Base-by-base conservation (phyloP, 2,113 vertebrate genomes). In the Crocuta crocuta region DNA sequence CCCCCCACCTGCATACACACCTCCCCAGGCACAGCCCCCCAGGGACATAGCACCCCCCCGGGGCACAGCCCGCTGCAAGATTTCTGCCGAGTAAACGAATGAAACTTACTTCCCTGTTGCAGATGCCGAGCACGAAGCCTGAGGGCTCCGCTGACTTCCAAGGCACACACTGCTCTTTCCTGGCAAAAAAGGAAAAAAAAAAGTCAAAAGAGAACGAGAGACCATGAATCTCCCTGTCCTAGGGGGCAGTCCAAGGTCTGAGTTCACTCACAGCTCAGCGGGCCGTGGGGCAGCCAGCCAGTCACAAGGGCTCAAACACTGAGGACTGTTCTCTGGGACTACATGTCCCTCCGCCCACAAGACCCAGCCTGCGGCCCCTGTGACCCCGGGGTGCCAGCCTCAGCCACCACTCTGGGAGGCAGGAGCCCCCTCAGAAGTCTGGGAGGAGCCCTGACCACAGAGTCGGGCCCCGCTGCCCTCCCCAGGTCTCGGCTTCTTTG, bases 151-250 rank as follows among this genome's bases (percentile, higher is more conserved):
- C 26, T 24, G 23, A 76, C 17, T 19, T 53, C 28, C 35, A 12
- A 4, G 33, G 35, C 8, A 33, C n/a, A 26, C 0, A 10, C 35
- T 5, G 19, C 31, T 76, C 35, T 65, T 39, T 31, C 55, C 81
- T 81, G 82, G 65, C 35, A 74, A 55, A 81, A 58, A 48, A n/a
- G n/a, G 89, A 23, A 65, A 35, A 26, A 55, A 15, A 65, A 16
- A 53, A 8, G 15, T 93, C 43, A 87, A 31, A 61, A 83, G 48
- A 87, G 61, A 81, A 48, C 0, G 0, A 61, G 43, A 74, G 33
- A 19, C 4, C 2, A 8, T 0, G 3, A 48, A 23, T 19, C 4
- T 2, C 45, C 53, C 39, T 3, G 26, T 33, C 63, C 33, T 6
- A 0, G 39, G 45, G 50, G 45, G 4, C n/a, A 11, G 53, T 19